Evolutionary conservation across 2,888 invertebrate species (phyloP), one percentile per base, ranked within the genome.

Genomic region (Drosophila diplacantha): DNA sequence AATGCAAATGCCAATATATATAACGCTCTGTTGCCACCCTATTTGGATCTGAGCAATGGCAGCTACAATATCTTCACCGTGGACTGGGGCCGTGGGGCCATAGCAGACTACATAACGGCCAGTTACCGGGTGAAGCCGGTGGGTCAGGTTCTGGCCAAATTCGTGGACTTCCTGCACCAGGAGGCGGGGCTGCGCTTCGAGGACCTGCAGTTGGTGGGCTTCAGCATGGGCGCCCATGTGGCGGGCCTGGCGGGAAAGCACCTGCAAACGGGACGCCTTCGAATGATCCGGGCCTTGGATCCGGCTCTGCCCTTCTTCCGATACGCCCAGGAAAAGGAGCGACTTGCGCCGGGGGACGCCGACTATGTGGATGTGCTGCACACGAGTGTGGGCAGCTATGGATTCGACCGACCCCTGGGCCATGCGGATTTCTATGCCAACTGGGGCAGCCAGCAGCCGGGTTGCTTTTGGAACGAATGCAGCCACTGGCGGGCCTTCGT

Each of bases 291-390:
- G 52, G 93, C 92, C 3, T 44, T 91, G 70, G 94, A 94, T 87
- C 93, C 94, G 0, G 94, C 94, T 0, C 51, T 84, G 38, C 87
- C 86, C 0, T 73, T 85, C 46, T 87, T 87, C 20, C 84, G 81
- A 8, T 86, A 78, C 47, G 78, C 85, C 8, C 75, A 79, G 49
- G 66, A 70, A n/a, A 66, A 71, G 6, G 84, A 83, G 26, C 84
- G 87, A 2, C 85, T 94, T 18, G 92, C 92, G 54, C 85, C 85
- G 35, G 89, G 86, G 9, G 94, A 94, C 85, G 94, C 94, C 0
- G 86, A 89, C 39, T 94, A 93, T 80, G 94, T 93, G 2, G 94
- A 94, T 81, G 91, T 93, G 2, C 91, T 94, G 60, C 94, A 95
- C 81, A 93, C 93, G 0, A 92, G 92, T 69, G 91, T 90, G 7